These are phyloP conservation scores for Trichomycterus rosablanca DNA, from an alignment of 2,113 vertebrate species.

Conservation along the genomic window DNA sequence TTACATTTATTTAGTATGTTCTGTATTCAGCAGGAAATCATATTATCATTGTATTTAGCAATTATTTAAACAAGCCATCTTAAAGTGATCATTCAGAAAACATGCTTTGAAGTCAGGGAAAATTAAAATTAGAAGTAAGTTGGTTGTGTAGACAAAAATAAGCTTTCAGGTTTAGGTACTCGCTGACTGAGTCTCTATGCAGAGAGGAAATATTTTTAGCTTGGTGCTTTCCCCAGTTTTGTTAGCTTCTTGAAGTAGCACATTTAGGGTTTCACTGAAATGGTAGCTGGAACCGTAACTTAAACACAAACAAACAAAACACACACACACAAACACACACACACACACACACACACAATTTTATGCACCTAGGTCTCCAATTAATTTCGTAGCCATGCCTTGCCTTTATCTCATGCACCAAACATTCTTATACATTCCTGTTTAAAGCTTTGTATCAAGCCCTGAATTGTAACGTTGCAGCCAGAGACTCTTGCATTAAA, in stretches of 20 bases:
- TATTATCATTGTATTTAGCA: too few species aligned
- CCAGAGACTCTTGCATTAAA: constrained; percentile 23
- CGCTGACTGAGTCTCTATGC: background rate
- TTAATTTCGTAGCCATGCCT: background rate
- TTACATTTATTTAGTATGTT: too few species aligned
- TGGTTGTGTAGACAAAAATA: background rate
- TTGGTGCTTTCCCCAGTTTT: constrained; percentile 36
- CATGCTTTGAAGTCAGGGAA: too few species aligned
- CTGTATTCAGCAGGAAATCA: too few species aligned
- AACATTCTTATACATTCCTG: constrained; percentile 7
- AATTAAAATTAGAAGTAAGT: too few species aligned
- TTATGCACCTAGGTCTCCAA: too few species aligned
- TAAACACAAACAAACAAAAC: too few species aligned
- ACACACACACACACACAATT: too few species aligned
- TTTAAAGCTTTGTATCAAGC: constrained; percentile 8
- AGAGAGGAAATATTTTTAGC: constrained; percentile 32
- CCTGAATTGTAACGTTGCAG: constrained; percentile 25
- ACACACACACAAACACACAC: too few species aligned
- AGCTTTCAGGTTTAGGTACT: background rate
- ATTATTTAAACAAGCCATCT: too few species aligned
- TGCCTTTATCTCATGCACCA: background rate
- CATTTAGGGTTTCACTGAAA: constrained; percentile 29
- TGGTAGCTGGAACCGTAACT: constrained; percentile 10
- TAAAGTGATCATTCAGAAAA: too few species aligned
- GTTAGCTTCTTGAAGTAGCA: constrained; percentile 8